A percentile compares a stretch with the other conserved stretches of the same genome.
phyloP scores from a whole-genome alignment of 2,888 invertebrate genomes.

The Coenonympha arcania region DNA sequence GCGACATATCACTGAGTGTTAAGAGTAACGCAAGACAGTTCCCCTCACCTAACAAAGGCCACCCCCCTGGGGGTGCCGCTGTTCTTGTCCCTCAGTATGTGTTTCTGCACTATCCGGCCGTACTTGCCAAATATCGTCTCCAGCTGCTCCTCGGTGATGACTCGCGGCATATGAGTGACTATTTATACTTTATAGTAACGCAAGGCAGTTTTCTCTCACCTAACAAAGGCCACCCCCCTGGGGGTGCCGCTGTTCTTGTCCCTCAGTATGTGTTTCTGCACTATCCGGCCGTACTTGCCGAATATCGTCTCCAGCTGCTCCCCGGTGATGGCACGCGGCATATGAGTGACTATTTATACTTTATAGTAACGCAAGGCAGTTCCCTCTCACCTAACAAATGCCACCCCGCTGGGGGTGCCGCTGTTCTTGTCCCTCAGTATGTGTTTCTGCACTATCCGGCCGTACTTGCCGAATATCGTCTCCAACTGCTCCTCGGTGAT shows the following conservation, averaged over 20 bases:
- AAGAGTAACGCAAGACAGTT: too few relatives aligned
- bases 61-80: conserved; percentile 91
- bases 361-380: too few relatives aligned
- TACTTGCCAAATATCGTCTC: conserved; percentile 89
- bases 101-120: conserved; percentile 93
- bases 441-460: conserved; percentile 93
- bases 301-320: conserved; percentile 81
- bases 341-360: too few relatives aligned
- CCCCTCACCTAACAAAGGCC: conserved; percentile 91
- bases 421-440: conserved; percentile 91
- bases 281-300: conserved; percentile 90
- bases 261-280: conserved; percentile 91
- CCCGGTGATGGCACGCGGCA: too few relatives aligned
- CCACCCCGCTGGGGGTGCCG: conserved; percentile 90
- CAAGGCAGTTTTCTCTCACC: conserved; percentile 73
- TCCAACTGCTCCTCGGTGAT: conserved; percentile 88
- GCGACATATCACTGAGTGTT: too few relatives aligned
- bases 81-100: conserved; percentile 89
- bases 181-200: too few relatives aligned
- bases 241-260: conserved; percentile 89
- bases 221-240: conserved; percentile 92
- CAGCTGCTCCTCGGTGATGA: conserved; percentile 86
- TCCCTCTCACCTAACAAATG: conserved; percentile 91
- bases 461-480: conserved; percentile 89
- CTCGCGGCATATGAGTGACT: too few relatives aligned